Evolutionary conservation across 2,888 invertebrate species (phyloP), one percentile per base, ranked within the genome.

Genomic region (Drosophila anomelani): DNA sequence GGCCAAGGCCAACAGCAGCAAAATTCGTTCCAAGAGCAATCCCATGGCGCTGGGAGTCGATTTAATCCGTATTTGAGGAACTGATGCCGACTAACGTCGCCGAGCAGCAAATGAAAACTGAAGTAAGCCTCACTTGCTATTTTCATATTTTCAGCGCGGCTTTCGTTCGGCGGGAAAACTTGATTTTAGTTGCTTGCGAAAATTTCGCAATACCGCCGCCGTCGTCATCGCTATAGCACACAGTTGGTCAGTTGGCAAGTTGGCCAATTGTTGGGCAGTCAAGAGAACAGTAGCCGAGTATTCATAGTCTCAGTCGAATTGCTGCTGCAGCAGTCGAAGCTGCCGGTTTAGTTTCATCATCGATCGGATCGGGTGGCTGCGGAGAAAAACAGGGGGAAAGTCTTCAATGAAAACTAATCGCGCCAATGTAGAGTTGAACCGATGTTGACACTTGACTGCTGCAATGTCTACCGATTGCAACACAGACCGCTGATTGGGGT

Each of bases 91-190:
- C 88, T 51, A 51, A 67, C 78, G 58, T 23, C 76, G 60, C 49
- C 76, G 60, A 77, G 69, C 77, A 64, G 57, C 67, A 59, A 77
- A 77, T 77, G 74, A 78, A 81, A 85, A 85, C 83, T 80, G 59
- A 80, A 76, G 58, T 66, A 57, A 64, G 75, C 72, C 49, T 51
- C 60, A 69, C 71, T 73, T 55, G 75, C 76, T 75, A 77, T 76
- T 86, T 86, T 72, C 71, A 80, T 78, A 81, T 72, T 72, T 76
- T 69, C 54, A 67, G 70, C 69, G 69, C 75, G 64, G 77, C 70
- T 85, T 87, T 80, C 75, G 75, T 72, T 75, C 32, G 59, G 53
- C 39, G 47, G 68, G 53, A 57, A 60, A 84, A 84, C 88, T 88
- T 83, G 83, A 83, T 85, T 83, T 81, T 82, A 82, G 85, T 61